phyloP scores from a whole-genome alignment of 1,140 invertebrate species.

The Hylaeus volcanicus region DNA sequence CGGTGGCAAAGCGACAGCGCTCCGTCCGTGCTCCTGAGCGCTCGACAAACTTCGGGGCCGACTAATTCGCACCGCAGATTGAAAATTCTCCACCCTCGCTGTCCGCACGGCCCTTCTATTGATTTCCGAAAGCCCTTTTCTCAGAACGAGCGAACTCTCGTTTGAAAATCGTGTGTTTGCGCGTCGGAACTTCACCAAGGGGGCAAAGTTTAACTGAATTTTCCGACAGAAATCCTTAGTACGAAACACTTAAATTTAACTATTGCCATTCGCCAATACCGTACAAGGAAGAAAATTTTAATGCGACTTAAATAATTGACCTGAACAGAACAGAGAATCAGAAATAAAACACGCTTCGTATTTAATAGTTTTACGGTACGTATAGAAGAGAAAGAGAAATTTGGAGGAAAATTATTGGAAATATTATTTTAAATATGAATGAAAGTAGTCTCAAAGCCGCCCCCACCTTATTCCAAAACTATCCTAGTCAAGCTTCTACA shows the following conservation, averaged over 20 bases:
- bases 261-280: not conserved
- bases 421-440: no score
- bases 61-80: conserved; percentile 16
- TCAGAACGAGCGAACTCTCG: not conserved
- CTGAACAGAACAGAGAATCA: no score
- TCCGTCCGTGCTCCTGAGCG: not conserved
- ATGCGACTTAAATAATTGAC: no score
- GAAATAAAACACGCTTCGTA: no score
- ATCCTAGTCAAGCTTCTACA: no score
- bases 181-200: not conserved
- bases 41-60: conserved; percentile 4
- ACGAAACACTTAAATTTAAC: not conserved
- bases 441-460: no score
- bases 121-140: not conserved
- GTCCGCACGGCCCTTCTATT: not conserved
- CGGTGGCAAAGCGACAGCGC: conserved; percentile 12
- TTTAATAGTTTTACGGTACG: no score
- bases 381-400: no score
- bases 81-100: not conserved
- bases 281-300: no score
- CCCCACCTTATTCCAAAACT: no score
- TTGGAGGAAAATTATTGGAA: no score
- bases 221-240: not conserved
- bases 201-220: not conserved
- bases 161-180: not conserved